A percentile compares a stretch with the other conserved stretches of the same genome.
These are phyloP conservation scores for Cyclura pinguis DNA, from an alignment of 2,797 vertebrate species.

Conservation along the genomic window DNA sequence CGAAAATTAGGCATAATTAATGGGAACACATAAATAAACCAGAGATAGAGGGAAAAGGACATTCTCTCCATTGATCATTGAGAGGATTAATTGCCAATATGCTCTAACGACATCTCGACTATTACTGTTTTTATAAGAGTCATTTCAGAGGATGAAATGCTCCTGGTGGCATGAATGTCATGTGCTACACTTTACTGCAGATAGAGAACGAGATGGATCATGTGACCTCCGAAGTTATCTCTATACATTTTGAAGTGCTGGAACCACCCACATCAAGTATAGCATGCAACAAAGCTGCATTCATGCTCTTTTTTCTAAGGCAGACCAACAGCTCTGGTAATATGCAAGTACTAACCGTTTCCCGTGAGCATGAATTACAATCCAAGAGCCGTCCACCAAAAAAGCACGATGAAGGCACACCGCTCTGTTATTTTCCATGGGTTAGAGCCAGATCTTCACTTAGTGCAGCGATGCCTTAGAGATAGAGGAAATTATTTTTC, in stretches of 20 bases:
- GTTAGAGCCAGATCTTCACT: slow-evolving; percentile 53
- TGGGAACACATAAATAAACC: slow-evolving; percentile 82
- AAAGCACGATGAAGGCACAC: background rate
- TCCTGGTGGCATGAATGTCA: slow-evolving; percentile 60
- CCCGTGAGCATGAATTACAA: slow-evolving; percentile 9
- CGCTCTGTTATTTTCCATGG: slow-evolving; percentile 46
- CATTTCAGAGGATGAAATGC: slow-evolving; percentile 63
- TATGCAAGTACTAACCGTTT: slow-evolving; percentile 16
- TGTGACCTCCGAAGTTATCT: slow-evolving; percentile 60
- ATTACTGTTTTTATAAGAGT: slow-evolving; percentile 80
- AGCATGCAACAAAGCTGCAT: slow-evolving; percentile 40
- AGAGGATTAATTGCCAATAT: slow-evolving; percentile 76
- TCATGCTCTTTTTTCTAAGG: slow-evolving; percentile 28
- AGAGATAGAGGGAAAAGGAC: slow-evolving; percentile 76
- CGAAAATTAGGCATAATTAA: slow-evolving; percentile 84
- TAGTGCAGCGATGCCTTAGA: slow-evolving; percentile 34
- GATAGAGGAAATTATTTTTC: slow-evolving; percentile 62
- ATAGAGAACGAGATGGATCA: slow-evolving; percentile 55
- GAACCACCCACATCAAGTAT: slow-evolving; percentile 63
- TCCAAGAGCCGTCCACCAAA: background rate
- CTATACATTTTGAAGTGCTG: slow-evolving; percentile 55
- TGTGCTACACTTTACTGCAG: slow-evolving; percentile 63
- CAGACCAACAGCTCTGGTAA: background rate
- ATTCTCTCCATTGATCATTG: slow-evolving; percentile 77
- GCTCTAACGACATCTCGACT: slow-evolving; percentile 70